Conservation (phyloP, 2,113 vertebrate genomes). For the Sinocyclocheilus rhinocerous region DNA sequence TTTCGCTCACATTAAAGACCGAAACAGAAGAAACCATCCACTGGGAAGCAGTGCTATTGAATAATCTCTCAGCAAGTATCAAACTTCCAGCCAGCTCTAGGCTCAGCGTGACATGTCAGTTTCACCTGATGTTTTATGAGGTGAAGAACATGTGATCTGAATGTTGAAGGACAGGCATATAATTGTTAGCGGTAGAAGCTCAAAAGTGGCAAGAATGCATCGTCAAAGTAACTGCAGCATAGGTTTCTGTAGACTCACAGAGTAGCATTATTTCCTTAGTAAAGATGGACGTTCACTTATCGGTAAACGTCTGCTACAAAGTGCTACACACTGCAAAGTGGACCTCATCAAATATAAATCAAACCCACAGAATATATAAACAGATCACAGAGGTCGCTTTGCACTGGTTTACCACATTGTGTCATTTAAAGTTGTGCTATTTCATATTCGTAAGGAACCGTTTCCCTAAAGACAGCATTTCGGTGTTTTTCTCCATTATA, state of each 20-base stretch:
- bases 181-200: not conserved
- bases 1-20: not conserved
- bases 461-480: not conserved
- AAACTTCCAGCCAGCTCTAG: not conserved
- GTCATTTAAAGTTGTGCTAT: not conserved
- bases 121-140: not conserved
- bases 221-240: not conserved
- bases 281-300: not conserved
- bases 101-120: not conserved
- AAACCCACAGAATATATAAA: not conserved
- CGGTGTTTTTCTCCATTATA: not conserved
- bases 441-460: not conserved
- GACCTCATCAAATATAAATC: not conserved
- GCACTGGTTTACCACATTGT: not conserved
- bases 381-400: not conserved
- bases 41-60: not conserved
- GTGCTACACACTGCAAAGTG: slow-evolving; percentile 20
- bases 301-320: not conserved
- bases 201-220: not conserved
- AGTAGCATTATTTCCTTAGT: slow-evolving; percentile 6
- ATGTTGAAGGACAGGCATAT: not conserved
- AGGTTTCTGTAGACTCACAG: not conserved
- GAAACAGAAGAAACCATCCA: not conserved
- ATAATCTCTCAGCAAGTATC: not conserved
- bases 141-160: not conserved